phyloP scores from a whole-genome alignment of 1,140 invertebrate genomes.

The Charaxes varanes region DNA sequence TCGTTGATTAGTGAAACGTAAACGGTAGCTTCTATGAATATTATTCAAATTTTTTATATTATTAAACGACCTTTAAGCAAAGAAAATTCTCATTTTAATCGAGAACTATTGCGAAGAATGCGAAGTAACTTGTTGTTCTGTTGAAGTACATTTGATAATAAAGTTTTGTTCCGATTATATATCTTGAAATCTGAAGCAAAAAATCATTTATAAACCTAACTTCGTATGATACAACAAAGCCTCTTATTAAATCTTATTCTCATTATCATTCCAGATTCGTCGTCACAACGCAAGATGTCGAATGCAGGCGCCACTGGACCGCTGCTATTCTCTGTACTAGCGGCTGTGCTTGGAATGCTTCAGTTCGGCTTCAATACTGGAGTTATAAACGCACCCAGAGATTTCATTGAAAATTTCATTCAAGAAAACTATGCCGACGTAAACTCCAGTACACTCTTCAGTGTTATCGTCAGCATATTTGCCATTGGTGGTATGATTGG shows the following conservation, averaged over 20 bases:
- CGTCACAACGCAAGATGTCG: conserved; percentile 36
- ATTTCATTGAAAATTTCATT: conserved; percentile 95
- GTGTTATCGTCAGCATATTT: conserved; percentile 94
- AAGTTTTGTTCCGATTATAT: too few species aligned
- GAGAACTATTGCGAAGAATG: too few species aligned
- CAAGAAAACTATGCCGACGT: conserved; percentile 85
- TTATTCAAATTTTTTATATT: too few species aligned
- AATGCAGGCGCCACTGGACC: conserved; percentile 87
- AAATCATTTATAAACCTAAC: neutral
- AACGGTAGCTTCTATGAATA: too few species aligned
- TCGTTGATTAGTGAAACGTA: neutral
- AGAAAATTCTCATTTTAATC: too few species aligned
- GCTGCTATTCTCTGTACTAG: conserved; percentile 93
- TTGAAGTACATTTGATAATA: too few species aligned
- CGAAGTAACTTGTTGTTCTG: too few species aligned
- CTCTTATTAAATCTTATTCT: conserved; percentile 4
- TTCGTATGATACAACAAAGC: neutral
- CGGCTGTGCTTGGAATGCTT: conserved; percentile 96
- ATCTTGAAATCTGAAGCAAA: neutral
- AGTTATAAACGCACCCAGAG: conserved; percentile 97
- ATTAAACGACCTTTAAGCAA: neutral
- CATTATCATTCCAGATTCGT: conserved; percentile 30
- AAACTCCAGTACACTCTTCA: conserved; percentile 86
- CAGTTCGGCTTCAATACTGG: conserved; percentile 99
- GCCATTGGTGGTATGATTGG: conserved; percentile 97